These are phyloP conservation scores for Suricata suricatta DNA, from an alignment of 2,113 vertebrate genomes.

Conservation along the genomic window DNA sequence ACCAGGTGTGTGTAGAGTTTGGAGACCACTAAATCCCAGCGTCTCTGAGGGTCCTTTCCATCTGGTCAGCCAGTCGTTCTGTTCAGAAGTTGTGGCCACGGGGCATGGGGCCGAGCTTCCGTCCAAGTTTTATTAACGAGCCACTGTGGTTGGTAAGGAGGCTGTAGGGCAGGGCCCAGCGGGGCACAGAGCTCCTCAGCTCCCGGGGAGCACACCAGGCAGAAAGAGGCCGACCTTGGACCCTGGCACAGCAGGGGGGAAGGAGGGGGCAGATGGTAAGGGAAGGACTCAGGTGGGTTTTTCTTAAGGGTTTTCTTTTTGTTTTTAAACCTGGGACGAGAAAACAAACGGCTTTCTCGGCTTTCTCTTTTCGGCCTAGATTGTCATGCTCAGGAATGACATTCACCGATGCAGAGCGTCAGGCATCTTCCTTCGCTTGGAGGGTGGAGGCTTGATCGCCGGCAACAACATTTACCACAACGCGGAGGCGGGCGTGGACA, in stretches of 20 bases:
- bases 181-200: neutral
- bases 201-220: neutral
- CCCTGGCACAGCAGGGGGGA: neutral
- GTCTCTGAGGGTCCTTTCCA: neutral
- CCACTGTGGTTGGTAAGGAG: neutral
- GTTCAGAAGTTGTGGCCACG: neutral
- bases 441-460: conserved; percentile 90
- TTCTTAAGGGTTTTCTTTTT: no score
- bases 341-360: neutral
- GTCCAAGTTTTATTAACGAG: neutral
- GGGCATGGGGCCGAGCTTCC: neutral
- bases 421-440: conserved; percentile 91
- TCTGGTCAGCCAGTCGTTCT: neutral
- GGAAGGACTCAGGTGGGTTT: neutral
- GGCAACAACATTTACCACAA: conserved; percentile 93
- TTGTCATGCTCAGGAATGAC: conserved; percentile 92
- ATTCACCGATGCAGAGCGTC: conserved; percentile 91
- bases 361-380: conserved; percentile 80
- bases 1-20: neutral
- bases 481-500: conserved; percentile 90
- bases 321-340: neutral
- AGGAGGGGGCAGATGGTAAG: neutral
- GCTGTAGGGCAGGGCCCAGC: neutral
- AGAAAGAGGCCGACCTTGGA: accelerated
- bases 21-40: neutral